Conservation (phyloP, 2,113 vertebrate species). For the Phalacrocorax aristotelis region DNA sequence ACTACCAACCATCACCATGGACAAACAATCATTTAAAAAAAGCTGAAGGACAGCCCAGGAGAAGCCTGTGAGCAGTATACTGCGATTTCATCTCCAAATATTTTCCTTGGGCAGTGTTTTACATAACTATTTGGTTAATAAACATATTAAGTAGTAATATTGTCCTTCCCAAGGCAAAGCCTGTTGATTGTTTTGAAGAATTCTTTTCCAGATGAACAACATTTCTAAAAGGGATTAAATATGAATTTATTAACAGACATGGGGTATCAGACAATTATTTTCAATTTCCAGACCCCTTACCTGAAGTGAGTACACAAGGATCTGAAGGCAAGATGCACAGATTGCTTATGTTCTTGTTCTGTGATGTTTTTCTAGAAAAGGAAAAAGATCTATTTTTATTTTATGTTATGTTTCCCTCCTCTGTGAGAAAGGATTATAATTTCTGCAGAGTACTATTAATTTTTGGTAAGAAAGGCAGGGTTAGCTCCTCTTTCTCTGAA, state of each 20-base stretch:
- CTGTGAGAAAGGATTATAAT: slow-evolving; percentile 16
- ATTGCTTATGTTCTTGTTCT: slow-evolving; percentile 88
- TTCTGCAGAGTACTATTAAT: neutral
- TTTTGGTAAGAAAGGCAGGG: slow-evolving; percentile 24
- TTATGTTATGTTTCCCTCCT: neutral
- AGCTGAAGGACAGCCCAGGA: neutral
- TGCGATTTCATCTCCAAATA: neutral
- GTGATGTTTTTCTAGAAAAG: slow-evolving; percentile 90
- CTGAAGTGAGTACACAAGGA: slow-evolving; percentile 96
- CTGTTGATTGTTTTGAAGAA: neutral
- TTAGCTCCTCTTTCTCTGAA: neutral
- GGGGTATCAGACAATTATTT: neutral
- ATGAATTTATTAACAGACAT: neutral
- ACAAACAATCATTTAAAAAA: neutral
- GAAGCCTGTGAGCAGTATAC: neutral
- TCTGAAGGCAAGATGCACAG: slow-evolving; percentile 89
- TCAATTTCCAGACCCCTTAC: slow-evolving; percentile 62
- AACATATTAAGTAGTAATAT: neutral
- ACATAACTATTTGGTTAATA: neutral
- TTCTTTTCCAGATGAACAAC: neutral
- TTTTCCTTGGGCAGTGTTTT: neutral
- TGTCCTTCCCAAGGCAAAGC: neutral
- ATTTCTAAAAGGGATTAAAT: neutral
- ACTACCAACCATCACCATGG: neutral
- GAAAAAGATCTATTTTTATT: slow-evolving; percentile 31